Conservation (phyloP, 2,888 invertebrate genomes). For the Conops quadrifasciatus region DNA sequence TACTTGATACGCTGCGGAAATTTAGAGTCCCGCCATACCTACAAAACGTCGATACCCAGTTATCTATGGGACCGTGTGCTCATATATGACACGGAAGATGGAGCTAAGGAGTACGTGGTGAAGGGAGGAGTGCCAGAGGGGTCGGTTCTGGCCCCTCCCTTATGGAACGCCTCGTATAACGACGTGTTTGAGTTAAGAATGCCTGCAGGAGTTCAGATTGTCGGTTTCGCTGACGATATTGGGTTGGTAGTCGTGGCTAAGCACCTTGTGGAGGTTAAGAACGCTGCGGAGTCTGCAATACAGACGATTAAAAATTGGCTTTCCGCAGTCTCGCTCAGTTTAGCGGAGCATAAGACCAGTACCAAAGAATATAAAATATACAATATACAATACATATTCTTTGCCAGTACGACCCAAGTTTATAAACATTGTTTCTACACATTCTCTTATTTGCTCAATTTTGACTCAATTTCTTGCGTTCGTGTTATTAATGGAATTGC, state of each 20-base stretch:
- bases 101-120: not conserved
- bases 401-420: too few relatives aligned
- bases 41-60: too few relatives aligned
- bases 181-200: not conserved
- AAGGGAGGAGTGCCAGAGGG: too few relatives aligned
- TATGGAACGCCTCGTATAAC: not conserved
- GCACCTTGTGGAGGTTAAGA: not conserved
- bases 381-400: too few relatives aligned
- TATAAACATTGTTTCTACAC: too few relatives aligned
- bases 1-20: too few relatives aligned
- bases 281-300: not conserved
- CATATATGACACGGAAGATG: not conserved
- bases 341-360: not conserved
- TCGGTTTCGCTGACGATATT: not conserved
- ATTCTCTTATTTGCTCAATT: too few relatives aligned
- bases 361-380: too few relatives aligned
- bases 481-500: too few relatives aligned
- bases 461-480: too few relatives aligned
- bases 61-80: not conserved
- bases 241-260: not conserved
- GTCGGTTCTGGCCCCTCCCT: not conserved
- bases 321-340: not conserved
- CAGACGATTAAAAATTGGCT: not conserved
- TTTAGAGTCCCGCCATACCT: too few relatives aligned
- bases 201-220: not conserved